A percentile compares a stretch with the other conserved stretches of the same genome.
Evolutionary conservation across 2,888 invertebrate genomes (phyloP).

Genomic region (Oscheius sp.): DNA sequence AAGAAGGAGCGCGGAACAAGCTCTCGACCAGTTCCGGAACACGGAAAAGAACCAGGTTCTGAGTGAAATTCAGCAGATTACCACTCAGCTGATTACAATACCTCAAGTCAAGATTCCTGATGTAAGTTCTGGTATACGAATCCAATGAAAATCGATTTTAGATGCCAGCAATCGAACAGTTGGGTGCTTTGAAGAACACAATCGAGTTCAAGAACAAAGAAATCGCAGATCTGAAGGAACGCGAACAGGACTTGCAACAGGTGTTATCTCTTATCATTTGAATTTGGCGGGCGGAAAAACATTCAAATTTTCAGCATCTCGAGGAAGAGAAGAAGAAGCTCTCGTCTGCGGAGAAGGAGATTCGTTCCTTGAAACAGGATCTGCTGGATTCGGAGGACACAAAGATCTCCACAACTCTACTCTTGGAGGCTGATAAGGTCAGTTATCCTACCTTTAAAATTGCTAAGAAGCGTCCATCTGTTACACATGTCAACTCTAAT

Average conservation of each 20-base stretch:
- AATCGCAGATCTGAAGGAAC: slow-evolving; percentile 25
- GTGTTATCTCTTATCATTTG: slow-evolving; percentile 33
- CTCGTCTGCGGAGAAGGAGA: slow-evolving; percentile 33
- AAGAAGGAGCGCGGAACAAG: slow-evolving; percentile 1
- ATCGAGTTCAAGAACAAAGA: slow-evolving; percentile 27
- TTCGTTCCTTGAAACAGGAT: slow-evolving; percentile 80
- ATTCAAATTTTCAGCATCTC: slow-evolving; percentile 18
- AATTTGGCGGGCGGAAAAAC: slow-evolving; percentile 13
- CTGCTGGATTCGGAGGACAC: slow-evolving; percentile 42
- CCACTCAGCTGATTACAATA: slow-evolving; percentile 24
- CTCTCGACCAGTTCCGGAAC: not conserved
- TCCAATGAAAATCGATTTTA: not conserved
- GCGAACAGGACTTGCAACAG: slow-evolving; percentile 11
- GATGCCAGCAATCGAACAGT: slow-evolving; percentile 24
- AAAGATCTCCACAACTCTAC: slow-evolving; percentile 41
- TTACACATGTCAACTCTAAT: too few relatives aligned
- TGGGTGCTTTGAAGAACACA: slow-evolving; percentile 35
- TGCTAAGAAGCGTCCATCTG: not conserved
- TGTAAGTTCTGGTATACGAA: slow-evolving; percentile 17
- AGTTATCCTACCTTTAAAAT: not conserved
- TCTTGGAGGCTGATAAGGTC: slow-evolving; percentile 48
- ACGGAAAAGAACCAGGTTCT: slow-evolving; percentile 6
- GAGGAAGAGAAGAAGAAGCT: slow-evolving; percentile 5
- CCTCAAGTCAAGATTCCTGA: slow-evolving; percentile 19
- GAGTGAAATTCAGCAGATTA: slow-evolving; percentile 26